Percentiles rank a stretch among this genome's conserved stretches.
phyloP scores from a whole-genome alignment of 2,888 invertebrate species.

The Neoscelio sp. region DNA sequence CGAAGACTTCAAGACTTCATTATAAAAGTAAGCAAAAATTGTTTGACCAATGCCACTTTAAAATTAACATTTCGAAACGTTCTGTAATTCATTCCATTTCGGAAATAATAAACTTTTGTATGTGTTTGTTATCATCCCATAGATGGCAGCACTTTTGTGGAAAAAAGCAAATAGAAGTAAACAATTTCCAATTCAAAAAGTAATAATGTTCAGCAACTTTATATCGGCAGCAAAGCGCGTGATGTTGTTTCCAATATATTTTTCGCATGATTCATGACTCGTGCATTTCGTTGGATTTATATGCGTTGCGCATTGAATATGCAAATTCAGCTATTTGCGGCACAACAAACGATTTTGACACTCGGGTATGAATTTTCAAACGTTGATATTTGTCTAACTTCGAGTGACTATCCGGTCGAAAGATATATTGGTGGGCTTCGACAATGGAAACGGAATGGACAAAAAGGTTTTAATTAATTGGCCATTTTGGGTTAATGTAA shows the following conservation, averaged over 20 bases:
- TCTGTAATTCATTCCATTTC: too few relatives aligned
- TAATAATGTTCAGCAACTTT: conserved; percentile 48
- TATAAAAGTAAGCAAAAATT: too few relatives aligned
- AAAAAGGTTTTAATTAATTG: conserved; percentile 59
- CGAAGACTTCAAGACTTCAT: too few relatives aligned
- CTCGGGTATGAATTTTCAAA: conserved; percentile 51
- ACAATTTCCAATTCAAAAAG: conserved; percentile 28
- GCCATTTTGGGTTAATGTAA: conserved; percentile 27
- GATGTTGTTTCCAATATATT: conserved; percentile 53
- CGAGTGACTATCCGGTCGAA: conserved; percentile 34
- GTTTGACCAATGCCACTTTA: too few relatives aligned
- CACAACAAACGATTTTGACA: conserved; percentile 64
- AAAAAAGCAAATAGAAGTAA: conserved; percentile 2
- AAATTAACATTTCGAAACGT: too few relatives aligned
- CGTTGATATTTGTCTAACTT: conserved; percentile 61
- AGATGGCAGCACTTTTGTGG: conserved; percentile 1
- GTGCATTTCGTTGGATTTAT: conserved; percentile 49
- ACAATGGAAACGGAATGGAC: conserved; percentile 40
- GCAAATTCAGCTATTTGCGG: conserved; percentile 59
- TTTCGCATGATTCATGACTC: conserved; percentile 54
- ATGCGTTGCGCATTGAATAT: conserved; percentile 56
- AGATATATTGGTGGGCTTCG: conserved; percentile 44
- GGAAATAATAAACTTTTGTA: too few relatives aligned
- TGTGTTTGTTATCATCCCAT: too few relatives aligned
- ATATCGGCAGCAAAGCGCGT: conserved; percentile 19